Base-by-base conservation (phyloP, 2,797 vertebrate genomes). In the Poliocrania exsul region DNA sequence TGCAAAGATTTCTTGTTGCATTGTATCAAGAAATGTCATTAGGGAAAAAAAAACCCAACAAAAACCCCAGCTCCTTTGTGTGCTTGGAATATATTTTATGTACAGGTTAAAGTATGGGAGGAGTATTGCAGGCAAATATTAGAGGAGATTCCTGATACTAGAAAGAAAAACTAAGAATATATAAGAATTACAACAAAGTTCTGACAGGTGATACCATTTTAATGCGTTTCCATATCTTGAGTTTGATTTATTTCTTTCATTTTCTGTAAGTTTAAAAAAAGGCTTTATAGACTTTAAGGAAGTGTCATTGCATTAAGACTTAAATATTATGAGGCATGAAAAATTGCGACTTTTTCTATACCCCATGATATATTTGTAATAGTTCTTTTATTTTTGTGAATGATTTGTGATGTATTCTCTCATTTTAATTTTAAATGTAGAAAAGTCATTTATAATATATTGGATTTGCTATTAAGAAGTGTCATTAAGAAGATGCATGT, bases 211-310 rank as follows among this genome's bases (percentile, higher is more conserved):
- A 33, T 81, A 62, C 17, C 47, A 73, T 2, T 88, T 49, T 90
- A 58, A 83, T 3, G 1, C 28, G 6, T 86, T 88, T 69, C 86
- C 2, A 2, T 72, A 31, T 67, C 14, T 25, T 53, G 31, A 62
- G 37, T 87, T 93, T 86, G 92, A 92, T 94, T 75, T 84, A 75
- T 93, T 86, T 86, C 44, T 92, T 93, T 89, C 10, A 60, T 95
- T 80, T 91, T 82, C 40, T 80, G 3, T 40, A 70, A 49, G 28
- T 51, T 86, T 47, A 85, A 74, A 33, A 46, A 80, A 77, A 67
- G 10, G 2, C 10, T 61, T 86, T 86, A n/a, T 58, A 69, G 35
- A 50, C 35, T 40, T 72, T 35, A 69, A 58, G 37, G 31, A 86
- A 70, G 18, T 11, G 11, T 56, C 47, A 60, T 58, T 92, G 26